Conservation (phyloP, 2,113 vertebrate species). For the Chloroceryle aenea region DNA sequence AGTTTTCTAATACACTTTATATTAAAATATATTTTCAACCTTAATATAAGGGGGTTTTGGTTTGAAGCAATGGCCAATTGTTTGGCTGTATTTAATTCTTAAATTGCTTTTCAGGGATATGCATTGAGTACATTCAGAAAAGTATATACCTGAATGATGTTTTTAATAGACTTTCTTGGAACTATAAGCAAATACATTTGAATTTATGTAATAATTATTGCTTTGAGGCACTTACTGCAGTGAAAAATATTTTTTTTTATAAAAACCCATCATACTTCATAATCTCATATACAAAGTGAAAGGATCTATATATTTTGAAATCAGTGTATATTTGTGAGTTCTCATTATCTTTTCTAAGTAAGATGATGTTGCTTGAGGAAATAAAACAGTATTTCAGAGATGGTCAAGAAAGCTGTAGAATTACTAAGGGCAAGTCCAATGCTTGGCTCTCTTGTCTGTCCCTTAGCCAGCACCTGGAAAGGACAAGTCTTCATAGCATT, state of each 20-base stretch:
- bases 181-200: not conserved
- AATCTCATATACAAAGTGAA: not conserved
- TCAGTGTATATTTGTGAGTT: not conserved
- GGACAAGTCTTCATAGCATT: not conserved
- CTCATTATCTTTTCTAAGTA: not conserved
- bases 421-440: not conserved
- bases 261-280: not conserved
- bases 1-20: not conserved
- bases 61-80: not conserved
- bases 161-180: constrained; percentile 12
- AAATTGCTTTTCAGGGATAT: not conserved
- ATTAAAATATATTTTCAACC: not conserved
- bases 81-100: not conserved
- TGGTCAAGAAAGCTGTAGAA: not conserved
- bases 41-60: not conserved
- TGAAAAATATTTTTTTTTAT: not conserved
- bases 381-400: not conserved
- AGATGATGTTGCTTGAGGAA: not conserved
- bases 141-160: not conserved
- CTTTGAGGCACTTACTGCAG: not conserved
- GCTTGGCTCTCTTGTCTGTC: not conserved
- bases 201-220: not conserved
- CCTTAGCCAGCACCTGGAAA: not conserved
- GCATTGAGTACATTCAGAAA: not conserved
- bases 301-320: not conserved